phyloP scores from a whole-genome alignment of 2,797 vertebrate genomes.

The Masticophis lateralis region DNA sequence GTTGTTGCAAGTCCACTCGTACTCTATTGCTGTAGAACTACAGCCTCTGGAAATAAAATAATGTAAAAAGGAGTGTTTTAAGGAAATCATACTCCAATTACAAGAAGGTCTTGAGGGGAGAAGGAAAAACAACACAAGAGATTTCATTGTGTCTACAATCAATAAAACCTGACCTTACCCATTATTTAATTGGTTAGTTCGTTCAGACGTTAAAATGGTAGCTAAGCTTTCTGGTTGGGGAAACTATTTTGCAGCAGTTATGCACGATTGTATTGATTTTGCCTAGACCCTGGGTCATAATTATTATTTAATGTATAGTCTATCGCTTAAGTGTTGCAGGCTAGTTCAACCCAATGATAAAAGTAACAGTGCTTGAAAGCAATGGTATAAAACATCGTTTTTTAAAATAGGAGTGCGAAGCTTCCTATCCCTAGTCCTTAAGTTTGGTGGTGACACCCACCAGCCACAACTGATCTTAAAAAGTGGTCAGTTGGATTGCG shows the following conservation, averaged over 20 bases:
- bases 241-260: constrained; percentile 51
- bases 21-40: constrained; percentile 58
- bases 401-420: background rate
- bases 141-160: constrained; percentile 67
- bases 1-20: constrained; percentile 59
- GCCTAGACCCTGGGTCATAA: constrained; percentile 54
- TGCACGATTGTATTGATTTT: constrained; percentile 66
- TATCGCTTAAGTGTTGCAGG: constrained; percentile 47
- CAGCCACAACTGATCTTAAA: background rate
- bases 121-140: constrained; percentile 45
- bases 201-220: constrained; percentile 68
- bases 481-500: background rate
- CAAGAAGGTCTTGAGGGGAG: constrained; percentile 51
- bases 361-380: constrained; percentile 15
- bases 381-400: constrained; percentile 13
- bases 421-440: background rate
- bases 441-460: background rate
- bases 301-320: constrained; percentile 60
- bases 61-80: constrained; percentile 55
- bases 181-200: constrained; percentile 69
- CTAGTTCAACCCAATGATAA: constrained; percentile 43
- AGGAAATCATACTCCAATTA: constrained; percentile 63
- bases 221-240: constrained; percentile 60
- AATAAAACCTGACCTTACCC: constrained; percentile 73
- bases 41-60: constrained; percentile 26